Conservation (phyloP, 92 coral and sea anemone species). For the Epizoanthus illoricatus region DNA sequence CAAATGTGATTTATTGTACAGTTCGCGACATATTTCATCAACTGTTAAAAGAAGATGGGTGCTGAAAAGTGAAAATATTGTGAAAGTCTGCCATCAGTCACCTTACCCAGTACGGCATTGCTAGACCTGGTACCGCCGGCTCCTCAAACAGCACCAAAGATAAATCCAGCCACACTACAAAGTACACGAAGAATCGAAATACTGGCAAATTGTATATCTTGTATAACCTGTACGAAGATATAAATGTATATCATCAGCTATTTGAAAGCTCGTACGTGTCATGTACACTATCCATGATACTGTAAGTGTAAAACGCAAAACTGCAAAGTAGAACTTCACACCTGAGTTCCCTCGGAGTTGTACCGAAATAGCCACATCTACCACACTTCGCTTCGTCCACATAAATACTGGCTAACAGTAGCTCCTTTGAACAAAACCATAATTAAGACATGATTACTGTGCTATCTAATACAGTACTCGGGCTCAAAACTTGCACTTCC, state of each 20-base stretch:
- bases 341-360: conserved; percentile 78
- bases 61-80: too few relatives aligned
- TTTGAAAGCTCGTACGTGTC: neutral
- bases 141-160: conserved; percentile 85
- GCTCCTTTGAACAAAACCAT: conserved; percentile 61
- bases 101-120: conserved; percentile 94
- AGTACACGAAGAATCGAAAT: conserved; percentile 58
- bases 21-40: too few relatives aligned
- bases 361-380: conserved; percentile 83
- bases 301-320: too few relatives aligned
- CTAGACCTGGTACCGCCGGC: conserved; percentile 84
- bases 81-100: neutral
- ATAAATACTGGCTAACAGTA: conserved; percentile 78
- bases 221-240: conserved; percentile 57
- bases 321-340: neutral
- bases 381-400: conserved; percentile 92
- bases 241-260: neutral
- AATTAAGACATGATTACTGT: neutral
- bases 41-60: too few relatives aligned
- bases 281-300: too few relatives aligned
- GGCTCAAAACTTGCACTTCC: neutral
- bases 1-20: too few relatives aligned
- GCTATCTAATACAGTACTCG: neutral
- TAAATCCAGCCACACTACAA: conserved; percentile 73
- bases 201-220: conserved; percentile 78